These are phyloP conservation scores for Trichogramma evanescens DNA, from an alignment of 2,888 invertebrate genomes.

Conservation along the genomic window DNA sequence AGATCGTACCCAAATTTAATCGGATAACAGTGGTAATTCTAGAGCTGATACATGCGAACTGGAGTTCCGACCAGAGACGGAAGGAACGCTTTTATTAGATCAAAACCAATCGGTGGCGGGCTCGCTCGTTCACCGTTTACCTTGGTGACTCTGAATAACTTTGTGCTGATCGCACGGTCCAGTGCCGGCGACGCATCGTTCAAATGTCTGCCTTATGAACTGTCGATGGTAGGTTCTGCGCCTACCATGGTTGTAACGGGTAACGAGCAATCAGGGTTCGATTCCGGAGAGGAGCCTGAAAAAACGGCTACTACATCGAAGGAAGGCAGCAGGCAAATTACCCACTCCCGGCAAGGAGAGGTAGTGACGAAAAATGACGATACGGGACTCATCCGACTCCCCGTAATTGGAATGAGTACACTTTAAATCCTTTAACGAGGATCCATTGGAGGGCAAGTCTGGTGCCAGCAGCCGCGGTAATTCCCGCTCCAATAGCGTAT, in stretches of 20 bases:
- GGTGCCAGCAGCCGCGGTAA: slow-evolving; percentile 68
- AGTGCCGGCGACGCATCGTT: slow-evolving; percentile 51
- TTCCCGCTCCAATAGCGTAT: slow-evolving; percentile 55
- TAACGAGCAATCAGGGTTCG: slow-evolving; percentile 70
- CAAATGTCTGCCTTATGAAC: slow-evolving; percentile 55
- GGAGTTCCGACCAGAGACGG: slow-evolving; percentile 47
- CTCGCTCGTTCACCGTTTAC: slow-evolving; percentile 44
- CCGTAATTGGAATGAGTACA: slow-evolving; percentile 33
- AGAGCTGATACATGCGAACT: slow-evolving; percentile 60
- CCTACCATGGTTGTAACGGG: slow-evolving; percentile 47
- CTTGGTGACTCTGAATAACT: slow-evolving; percentile 51
- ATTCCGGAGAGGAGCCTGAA: slow-evolving; percentile 66
- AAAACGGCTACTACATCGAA: slow-evolving; percentile 66
- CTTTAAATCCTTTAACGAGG: slow-evolving; percentile 24
- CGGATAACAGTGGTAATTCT: slow-evolving; percentile 61
- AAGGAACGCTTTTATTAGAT: slow-evolving; percentile 10
- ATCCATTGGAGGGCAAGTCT: slow-evolving; percentile 62
- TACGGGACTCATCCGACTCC: slow-evolving; percentile 50
- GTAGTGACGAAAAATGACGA: slow-evolving; percentile 64
- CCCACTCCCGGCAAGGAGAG: slow-evolving; percentile 56
- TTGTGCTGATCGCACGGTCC: slow-evolving; percentile 38
- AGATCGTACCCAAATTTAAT: slow-evolving; percentile 49
- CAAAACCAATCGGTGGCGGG: slow-evolving; percentile 20
- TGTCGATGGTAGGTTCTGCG: slow-evolving; percentile 9
- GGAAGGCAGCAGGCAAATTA: slow-evolving; percentile 67